These are phyloP conservation scores for Archips xylosteana DNA, from an alignment of 2,888 invertebrate species.

Conservation along the genomic window DNA sequence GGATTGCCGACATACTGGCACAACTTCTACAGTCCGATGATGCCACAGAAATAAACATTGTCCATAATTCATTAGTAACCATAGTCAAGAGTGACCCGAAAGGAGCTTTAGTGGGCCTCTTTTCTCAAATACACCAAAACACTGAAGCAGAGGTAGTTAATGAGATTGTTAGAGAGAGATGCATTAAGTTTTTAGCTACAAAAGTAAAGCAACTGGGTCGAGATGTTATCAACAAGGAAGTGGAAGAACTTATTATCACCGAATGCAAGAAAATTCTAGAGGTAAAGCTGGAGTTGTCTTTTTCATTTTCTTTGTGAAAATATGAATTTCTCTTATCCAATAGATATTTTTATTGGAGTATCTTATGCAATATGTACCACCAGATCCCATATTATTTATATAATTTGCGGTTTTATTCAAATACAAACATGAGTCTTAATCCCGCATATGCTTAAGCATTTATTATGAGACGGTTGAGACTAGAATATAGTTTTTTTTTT, in stretches of 20 bases:
- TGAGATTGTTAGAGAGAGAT: conserved; percentile 93
- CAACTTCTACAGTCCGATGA: conserved; percentile 96
- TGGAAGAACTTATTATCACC: conserved; percentile 93
- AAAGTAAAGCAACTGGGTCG: conserved; percentile 93
- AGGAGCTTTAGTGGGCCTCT: conserved; percentile 85
- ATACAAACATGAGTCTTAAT: too few relatives aligned
- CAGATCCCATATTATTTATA: too few relatives aligned
- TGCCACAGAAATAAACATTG: conserved; percentile 92
- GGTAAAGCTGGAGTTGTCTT: conserved; percentile 71
- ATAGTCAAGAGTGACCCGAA: conserved; percentile 91
- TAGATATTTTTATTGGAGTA: too few relatives aligned
- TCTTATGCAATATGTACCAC: too few relatives aligned
- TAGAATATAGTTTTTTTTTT: too few relatives aligned
- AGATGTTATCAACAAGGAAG: conserved; percentile 92
- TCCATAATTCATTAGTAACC: conserved; percentile 92
- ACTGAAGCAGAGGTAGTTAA: conserved; percentile 81
- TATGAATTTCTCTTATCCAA: too few relatives aligned
- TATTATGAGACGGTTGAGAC: too few relatives aligned
- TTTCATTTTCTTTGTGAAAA: not conserved
- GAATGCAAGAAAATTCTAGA: conserved; percentile 95
- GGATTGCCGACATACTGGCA: conserved; percentile 96
- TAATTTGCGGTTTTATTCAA: too few relatives aligned
- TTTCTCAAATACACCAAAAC: conserved; percentile 84
- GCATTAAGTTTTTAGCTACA: conserved; percentile 94
- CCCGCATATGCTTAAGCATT: too few relatives aligned